Conservation (phyloP, 2,888 invertebrate genomes). For the Syrista parreyssii region DNA sequence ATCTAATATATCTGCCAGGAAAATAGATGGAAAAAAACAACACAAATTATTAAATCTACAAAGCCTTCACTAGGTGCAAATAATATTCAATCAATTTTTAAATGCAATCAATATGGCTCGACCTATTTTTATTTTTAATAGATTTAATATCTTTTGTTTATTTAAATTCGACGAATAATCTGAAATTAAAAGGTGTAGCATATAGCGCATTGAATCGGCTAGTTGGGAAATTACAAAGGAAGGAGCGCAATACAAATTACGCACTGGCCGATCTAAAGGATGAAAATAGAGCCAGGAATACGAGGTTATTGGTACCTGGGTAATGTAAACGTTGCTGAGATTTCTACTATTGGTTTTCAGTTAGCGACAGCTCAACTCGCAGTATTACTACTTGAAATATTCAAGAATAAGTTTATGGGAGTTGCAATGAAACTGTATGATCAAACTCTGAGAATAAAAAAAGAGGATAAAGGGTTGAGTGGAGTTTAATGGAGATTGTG, state of each 20-base stretch:
- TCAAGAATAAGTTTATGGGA: slow-evolving; percentile 9
- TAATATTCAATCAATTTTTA: too few relatives aligned
- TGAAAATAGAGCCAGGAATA: background rate
- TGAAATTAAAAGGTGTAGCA: too few relatives aligned
- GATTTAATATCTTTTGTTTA: too few relatives aligned
- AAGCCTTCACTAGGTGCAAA: too few relatives aligned
- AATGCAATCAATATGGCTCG: too few relatives aligned
- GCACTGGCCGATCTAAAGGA: background rate
- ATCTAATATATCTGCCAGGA: too few relatives aligned
- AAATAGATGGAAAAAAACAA: too few relatives aligned
- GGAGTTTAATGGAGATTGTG: slow-evolving; percentile 22
- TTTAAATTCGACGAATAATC: too few relatives aligned
- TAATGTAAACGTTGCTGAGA: background rate
- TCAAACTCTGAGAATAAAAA: background rate
- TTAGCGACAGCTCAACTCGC: slow-evolving; percentile 15
- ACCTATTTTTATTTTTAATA: too few relatives aligned
- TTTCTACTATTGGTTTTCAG: slow-evolving; percentile 4
- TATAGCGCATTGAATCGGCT: background rate
- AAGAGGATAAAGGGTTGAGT: slow-evolving; percentile 2
- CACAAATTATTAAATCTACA: too few relatives aligned
- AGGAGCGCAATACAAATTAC: background rate
- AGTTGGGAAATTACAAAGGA: slow-evolving; percentile 17
- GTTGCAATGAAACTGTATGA: background rate
- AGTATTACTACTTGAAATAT: slow-evolving; percentile 19
- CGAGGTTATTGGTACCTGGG: background rate